phyloP scores from a whole-genome alignment of 2,888 invertebrate genomes.

The Spodoptera exigua region DNA sequence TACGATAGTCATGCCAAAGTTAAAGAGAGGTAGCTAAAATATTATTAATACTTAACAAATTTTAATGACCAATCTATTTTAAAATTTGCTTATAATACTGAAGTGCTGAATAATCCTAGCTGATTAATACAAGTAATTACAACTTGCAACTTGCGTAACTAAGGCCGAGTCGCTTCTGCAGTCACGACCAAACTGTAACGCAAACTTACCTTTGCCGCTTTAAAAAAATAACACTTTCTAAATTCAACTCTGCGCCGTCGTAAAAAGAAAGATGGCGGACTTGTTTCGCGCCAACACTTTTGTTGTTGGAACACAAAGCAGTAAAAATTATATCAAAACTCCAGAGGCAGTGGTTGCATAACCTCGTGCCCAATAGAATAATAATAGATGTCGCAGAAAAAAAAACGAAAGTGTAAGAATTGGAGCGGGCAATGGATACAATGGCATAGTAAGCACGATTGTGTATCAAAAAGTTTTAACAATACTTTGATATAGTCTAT shows the following conservation, averaged over 20 bases:
- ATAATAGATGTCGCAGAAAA: slow-evolving; percentile 87
- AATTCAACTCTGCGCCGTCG: slow-evolving; percentile 49
- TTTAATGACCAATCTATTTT: no score
- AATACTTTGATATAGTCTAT: slow-evolving; percentile 42
- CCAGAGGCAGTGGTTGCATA: slow-evolving; percentile 83
- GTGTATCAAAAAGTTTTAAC: slow-evolving; percentile 56
- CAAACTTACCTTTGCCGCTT: slow-evolving; percentile 62
- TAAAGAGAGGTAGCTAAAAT: no score
- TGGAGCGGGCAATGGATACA: slow-evolving; percentile 85
- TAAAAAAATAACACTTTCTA: slow-evolving; percentile 42
- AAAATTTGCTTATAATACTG: no score
- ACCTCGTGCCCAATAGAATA: slow-evolving; percentile 87
- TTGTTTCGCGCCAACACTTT: slow-evolving; percentile 43
- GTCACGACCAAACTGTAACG: slow-evolving; percentile 81
- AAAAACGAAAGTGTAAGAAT: slow-evolving; percentile 86
- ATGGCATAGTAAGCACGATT: slow-evolving; percentile 80
- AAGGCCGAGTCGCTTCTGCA: slow-evolving; percentile 80
- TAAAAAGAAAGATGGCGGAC: slow-evolving; percentile 47
- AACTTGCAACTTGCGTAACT: slow-evolving; percentile 81
- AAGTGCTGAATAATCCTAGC: slow-evolving; percentile 14
- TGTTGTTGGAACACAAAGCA: slow-evolving; percentile 73
- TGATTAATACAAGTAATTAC: slow-evolving; percentile 79
- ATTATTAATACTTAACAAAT: no score
- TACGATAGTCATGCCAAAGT: neutral
- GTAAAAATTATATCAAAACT: slow-evolving; percentile 89